phyloP scores from a whole-genome alignment of 37 sponge, comb jelly and placozoan genomes.

The Beroe ovata region DNA sequence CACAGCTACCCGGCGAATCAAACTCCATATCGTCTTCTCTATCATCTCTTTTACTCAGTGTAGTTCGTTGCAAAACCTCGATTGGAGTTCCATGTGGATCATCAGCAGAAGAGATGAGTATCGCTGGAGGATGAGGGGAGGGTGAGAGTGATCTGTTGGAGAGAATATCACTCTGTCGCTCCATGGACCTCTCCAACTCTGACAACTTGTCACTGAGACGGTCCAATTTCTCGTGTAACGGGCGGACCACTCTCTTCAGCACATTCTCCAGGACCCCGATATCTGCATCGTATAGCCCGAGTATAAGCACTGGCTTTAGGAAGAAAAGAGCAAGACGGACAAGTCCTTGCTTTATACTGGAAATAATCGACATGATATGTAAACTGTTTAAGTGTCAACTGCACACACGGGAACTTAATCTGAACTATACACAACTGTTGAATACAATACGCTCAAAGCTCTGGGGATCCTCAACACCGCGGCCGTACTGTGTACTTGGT shows the following conservation, averaged over 20 bases:
- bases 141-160: not conserved
- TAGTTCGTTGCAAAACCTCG: not conserved
- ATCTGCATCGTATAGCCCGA: not conserved
- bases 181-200: conserved; percentile 37
- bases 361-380: not conserved
- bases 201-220: not conserved
- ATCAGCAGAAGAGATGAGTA: not conserved
- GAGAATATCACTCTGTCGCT: not conserved
- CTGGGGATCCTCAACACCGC: too few species aligned
- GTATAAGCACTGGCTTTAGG: not conserved
- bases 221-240: not conserved
- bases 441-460: too few species aligned
- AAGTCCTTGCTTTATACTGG: not conserved
- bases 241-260: conserved; percentile 5
- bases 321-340: conserved; percentile 26
- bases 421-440: too few species aligned
- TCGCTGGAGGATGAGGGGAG: not conserved
- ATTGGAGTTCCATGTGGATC: not conserved
- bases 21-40: not conserved
- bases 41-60: not conserved
- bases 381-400: too few species aligned
- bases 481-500: too few species aligned
- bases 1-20: not conserved
- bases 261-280: conserved; percentile 24
- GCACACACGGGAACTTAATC: too few species aligned